Evolutionary conservation across 2,797 vertebrate species (phyloP).

Genomic region (Momotus momota): DNA sequence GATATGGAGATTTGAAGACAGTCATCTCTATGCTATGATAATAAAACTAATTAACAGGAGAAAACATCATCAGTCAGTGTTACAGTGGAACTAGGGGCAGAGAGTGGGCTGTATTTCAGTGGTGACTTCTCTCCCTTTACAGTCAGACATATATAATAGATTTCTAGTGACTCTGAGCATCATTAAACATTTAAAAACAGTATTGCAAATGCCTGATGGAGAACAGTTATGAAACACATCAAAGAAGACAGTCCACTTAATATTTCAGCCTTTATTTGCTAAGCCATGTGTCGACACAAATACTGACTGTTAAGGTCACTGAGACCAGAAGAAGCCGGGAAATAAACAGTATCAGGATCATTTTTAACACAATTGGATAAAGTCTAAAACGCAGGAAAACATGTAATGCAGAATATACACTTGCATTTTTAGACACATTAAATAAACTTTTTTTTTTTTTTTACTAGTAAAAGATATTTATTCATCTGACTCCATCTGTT

Average conservation of each 20-base stretch:
- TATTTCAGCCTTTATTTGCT: slow-evolving; percentile 45
- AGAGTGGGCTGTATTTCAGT: not conserved
- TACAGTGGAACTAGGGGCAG: not conserved
- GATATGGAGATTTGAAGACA: not conserved
- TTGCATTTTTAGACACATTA: not conserved
- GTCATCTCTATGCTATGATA: not conserved
- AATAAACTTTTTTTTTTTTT: not conserved
- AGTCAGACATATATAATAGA: not conserved
- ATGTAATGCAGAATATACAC: not conserved
- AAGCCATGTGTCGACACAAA: slow-evolving; percentile 19
- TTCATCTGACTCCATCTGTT: not conserved
- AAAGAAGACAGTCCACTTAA: not conserved
- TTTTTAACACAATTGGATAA: not conserved
- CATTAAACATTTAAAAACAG: slow-evolving; percentile 7
- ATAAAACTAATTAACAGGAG: not conserved
- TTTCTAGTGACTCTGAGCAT: not conserved
- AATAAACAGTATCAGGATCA: not conserved
- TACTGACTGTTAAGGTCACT: not conserved
- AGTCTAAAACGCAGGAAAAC: not conserved
- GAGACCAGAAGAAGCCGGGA: not conserved
- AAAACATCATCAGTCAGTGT: not conserved
- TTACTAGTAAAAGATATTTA: not conserved
- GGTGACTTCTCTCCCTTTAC: not conserved
- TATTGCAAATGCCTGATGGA: slow-evolving; percentile 23
- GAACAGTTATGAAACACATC: slow-evolving; percentile 34